Conservation (phyloP, 2,888 invertebrate genomes). For the Cantharis rustica region DNA sequence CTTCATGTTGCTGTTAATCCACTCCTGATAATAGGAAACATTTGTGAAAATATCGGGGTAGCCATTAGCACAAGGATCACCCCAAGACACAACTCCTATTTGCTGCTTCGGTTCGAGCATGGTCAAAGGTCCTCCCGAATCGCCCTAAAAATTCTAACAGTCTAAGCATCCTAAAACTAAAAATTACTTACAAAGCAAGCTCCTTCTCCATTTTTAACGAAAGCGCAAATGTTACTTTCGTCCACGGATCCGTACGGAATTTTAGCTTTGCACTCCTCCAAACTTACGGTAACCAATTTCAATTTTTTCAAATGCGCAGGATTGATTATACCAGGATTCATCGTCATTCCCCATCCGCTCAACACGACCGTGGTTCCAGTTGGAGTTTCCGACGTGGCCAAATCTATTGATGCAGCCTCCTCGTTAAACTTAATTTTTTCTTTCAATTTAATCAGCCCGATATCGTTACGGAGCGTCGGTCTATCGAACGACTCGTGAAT, state of each 20-base stretch:
- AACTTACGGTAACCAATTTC: not conserved
- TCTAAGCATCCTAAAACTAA: not conserved
- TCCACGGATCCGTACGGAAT: not conserved
- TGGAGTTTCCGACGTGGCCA: not conserved
- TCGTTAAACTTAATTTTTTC: not conserved
- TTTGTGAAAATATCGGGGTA: not conserved
- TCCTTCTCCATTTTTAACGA: not conserved
- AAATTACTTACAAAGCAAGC: not conserved
- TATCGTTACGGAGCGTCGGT: not conserved
- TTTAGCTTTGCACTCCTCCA: not conserved
- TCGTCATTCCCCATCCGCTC: not conserved
- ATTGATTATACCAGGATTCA: not conserved
- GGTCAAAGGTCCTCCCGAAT: not conserved
- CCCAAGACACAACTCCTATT: not conserved
- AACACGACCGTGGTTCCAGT: not conserved
- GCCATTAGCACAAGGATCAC: not conserved
- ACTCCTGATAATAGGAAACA: not conserved
- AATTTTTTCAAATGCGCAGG: not conserved
- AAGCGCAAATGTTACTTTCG: not conserved
- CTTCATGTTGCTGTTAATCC: not conserved
- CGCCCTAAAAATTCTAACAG: not conserved
- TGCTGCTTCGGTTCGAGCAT: not conserved
- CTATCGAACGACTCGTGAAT: not conserved
- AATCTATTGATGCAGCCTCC: not conserved
- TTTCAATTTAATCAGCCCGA: not conserved